phyloP scores from a whole-genome alignment of 2,888 invertebrate genomes.

The Gisinianus flammeolus region DNA sequence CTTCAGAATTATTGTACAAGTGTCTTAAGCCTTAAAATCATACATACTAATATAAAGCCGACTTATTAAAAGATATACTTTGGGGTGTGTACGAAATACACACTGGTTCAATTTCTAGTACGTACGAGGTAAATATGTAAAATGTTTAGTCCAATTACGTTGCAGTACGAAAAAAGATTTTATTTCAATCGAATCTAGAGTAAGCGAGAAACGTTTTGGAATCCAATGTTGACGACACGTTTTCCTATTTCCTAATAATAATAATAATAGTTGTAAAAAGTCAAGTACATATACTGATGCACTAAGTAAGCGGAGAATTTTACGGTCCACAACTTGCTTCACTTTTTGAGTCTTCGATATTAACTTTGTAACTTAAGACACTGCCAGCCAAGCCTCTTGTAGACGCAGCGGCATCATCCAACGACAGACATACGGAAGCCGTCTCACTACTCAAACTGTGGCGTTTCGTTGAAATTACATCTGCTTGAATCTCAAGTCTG shows the following conservation, averaged over 20 bases:
- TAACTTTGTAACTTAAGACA: constrained; percentile 71
- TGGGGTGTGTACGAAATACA: too few relatives aligned
- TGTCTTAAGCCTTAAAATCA: too few relatives aligned
- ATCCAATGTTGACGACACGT: too few relatives aligned
- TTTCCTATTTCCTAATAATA: not conserved
- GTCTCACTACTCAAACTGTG: constrained; percentile 73
- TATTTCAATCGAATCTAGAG: too few relatives aligned
- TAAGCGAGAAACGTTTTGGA: too few relatives aligned
- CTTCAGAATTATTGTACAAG: too few relatives aligned
- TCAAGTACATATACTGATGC: not conserved
- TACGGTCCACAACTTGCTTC: constrained; percentile 56
- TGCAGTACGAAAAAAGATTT: too few relatives aligned
- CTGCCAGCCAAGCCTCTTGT: constrained; percentile 80
- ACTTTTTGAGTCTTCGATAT: constrained; percentile 58
- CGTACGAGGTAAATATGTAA: too few relatives aligned
- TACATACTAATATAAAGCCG: too few relatives aligned
- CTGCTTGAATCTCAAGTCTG: constrained; percentile 76
- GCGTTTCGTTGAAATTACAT: constrained; percentile 69
- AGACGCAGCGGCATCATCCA: constrained; percentile 73
- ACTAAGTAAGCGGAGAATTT: not conserved
- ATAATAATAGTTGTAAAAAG: not conserved
- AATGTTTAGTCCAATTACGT: too few relatives aligned
- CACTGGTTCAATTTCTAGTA: too few relatives aligned
- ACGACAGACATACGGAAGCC: constrained; percentile 69
- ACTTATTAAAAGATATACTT: too few relatives aligned